Base-by-base conservation (phyloP, 2,888 invertebrate genomes). In the Apamea sordens region DNA sequence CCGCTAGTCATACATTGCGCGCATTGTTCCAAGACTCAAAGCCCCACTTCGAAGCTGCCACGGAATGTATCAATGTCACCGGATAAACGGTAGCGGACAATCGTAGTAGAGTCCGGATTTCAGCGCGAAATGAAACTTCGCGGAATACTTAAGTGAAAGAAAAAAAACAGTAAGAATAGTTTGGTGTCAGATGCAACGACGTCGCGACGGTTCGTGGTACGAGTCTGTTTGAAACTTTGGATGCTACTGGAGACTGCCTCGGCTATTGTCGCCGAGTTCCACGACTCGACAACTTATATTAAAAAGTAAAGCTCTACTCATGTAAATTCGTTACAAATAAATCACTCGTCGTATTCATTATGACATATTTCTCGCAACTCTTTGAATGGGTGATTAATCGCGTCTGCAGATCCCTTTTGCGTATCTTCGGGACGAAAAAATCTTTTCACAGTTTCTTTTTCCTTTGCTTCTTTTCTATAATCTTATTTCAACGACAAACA, bases 141-240 rank as follows among this genome's bases (percentile, higher is more conserved):
- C 89, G 88, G 93, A 95, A 94, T 93, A 94, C 92, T 92, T 92
- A 93, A 94, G 92, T 93, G 91, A 94, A 95, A 94, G 92, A 93
- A 93, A 94, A 28, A 92, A 86, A 93, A 89, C 88, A 86, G 90
- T 89, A 91, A 92, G 92, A 93, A 94, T 93, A 94, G 95, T 94
- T 92, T 91, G 94, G 94, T 95, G 95, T 96, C 96, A 95, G 95
- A 94, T 94, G 95, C 96, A 95, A 94, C 94, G 94, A 93, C 78
- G 82, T 59, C 86, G 69, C 92, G 92, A 92, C 92, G 92, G 93
- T 94, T 94, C 93, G 92, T 91, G 91, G 94, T 93, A 91, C 88
- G 91, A 93, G 92, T 90, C 93, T 92, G 92, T 92, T 93, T 92
- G 92, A 92, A 95, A 95, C 93, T 95, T 94, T 88, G 88, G 84